These are phyloP conservation scores for Leptinotarsa defecta DNA, from an alignment of 1,140 invertebrate genomes.

Conservation along the genomic window DNA sequence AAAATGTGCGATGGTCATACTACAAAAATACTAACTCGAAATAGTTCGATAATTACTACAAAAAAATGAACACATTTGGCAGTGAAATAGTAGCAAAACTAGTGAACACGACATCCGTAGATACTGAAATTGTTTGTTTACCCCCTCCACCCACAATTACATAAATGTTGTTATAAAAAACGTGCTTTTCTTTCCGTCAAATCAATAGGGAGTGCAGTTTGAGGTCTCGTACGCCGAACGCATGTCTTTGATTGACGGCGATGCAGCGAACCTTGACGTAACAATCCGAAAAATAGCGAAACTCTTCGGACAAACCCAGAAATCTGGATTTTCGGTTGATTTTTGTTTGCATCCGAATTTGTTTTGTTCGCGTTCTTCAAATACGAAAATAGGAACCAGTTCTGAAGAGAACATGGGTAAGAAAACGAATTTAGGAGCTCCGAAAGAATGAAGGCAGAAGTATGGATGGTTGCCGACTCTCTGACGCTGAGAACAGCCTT, in stretches of 20 bases:
- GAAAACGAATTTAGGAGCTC: no score
- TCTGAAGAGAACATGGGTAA: no score
- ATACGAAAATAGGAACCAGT: no score
- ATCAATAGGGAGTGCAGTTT: neutral
- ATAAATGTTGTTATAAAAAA: conserved; percentile 11
- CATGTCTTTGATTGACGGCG: conserved; percentile 6
- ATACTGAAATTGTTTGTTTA: conserved; percentile 19
- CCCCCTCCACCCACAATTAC: conserved; percentile 5
- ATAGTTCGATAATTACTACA: neutral
- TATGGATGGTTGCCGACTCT: neutral
- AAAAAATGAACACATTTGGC: conserved; percentile 25
- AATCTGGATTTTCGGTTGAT: neutral
- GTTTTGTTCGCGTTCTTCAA: no score
- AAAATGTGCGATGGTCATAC: neutral
- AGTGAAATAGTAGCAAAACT: neutral
- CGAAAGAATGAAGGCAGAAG: neutral
- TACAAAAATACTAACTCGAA: neutral
- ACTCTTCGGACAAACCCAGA: neutral
- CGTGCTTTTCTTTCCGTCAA: neutral
- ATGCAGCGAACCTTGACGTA: neutral
- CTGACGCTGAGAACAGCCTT: neutral
- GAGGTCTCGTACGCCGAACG: conserved; percentile 1
- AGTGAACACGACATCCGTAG: neutral
- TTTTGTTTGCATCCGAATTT: neutral
- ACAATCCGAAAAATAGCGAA: neutral